These are phyloP conservation scores for Epizoanthus stellaris DNA, from an alignment of 92 coral and sea anemone genomes.

Conservation along the genomic window DNA sequence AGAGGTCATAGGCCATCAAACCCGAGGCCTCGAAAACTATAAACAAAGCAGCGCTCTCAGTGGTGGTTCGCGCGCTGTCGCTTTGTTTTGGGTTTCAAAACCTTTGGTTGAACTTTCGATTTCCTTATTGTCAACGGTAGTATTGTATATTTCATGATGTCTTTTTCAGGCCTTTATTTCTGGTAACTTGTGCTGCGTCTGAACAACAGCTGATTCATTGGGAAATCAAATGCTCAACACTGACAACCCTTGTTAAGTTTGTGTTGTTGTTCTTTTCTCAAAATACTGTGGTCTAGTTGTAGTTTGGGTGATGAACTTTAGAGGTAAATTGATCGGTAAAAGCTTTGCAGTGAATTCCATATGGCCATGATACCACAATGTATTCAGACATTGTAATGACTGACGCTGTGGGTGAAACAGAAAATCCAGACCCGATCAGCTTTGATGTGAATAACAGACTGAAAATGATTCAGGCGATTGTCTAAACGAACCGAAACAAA, in stretches of 20 bases:
- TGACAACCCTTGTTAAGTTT: not conserved
- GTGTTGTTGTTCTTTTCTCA: not conserved
- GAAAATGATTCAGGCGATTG: not conserved
- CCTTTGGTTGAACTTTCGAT: not conserved
- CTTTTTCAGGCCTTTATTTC: not conserved
- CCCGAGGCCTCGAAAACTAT: not conserved
- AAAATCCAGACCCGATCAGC: not conserved
- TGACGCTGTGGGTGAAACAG: conserved; percentile 3
- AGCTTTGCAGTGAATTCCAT: not conserved
- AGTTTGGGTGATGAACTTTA: not conserved
- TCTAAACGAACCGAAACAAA: conserved; percentile 5
- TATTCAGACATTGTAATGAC: not conserved
- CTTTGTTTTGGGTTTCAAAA: conserved; percentile 5
- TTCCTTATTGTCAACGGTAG: not conserved
- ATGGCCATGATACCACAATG: not conserved
- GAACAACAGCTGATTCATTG: not conserved
- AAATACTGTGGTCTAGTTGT: not conserved
- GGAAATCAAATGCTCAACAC: not conserved
- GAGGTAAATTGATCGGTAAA: not conserved
- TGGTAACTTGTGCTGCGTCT: not conserved
- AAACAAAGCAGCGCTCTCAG: not conserved
- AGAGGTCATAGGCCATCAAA: not conserved
- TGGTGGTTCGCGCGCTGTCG: not conserved
- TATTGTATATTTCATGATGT: not conserved
- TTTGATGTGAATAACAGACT: not conserved